A percentile compares a stretch with the other conserved stretches of the same genome.
These are phyloP conservation scores for Pachliopta kotzebuea DNA, from an alignment of 2,888 invertebrate species.

Conservation along the genomic window DNA sequence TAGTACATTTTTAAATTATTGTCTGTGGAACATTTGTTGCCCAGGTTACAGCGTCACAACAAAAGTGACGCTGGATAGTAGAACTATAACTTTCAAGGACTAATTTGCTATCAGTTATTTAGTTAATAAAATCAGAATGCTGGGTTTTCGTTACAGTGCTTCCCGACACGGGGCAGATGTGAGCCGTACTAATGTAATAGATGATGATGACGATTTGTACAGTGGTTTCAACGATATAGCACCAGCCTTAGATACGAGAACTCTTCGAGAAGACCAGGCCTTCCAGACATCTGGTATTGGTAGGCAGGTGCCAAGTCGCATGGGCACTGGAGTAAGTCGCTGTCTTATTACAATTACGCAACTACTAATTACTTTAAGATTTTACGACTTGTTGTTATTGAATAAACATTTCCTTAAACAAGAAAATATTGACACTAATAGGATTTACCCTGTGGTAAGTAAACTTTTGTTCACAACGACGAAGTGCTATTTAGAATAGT, in stretches of 20 bases:
- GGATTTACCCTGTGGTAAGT: no score
- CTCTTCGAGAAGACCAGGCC: conserved; percentile 85
- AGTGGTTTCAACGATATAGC: conserved; percentile 85
- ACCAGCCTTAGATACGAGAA: conserved; percentile 83
- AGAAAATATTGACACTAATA: no score
- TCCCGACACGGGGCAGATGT: conserved; percentile 62
- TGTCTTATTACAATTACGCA: not conserved
- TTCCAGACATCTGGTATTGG: conserved; percentile 88
- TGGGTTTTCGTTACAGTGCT: conserved; percentile 66
- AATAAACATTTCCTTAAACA: no score
- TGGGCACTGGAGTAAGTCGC: conserved; percentile 67
- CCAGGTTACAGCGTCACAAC: conserved; percentile 75
- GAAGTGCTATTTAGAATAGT: no score
- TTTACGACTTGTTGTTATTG: no score
- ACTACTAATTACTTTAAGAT: no score
- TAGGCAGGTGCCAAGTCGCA: conserved; percentile 82
- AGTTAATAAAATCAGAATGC: conserved; percentile 42
- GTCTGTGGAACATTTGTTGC: conserved; percentile 37
- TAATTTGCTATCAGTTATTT: conserved; percentile 5
- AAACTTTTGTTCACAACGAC: no score
- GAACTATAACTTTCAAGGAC: conserved; percentile 4
- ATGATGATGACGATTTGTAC: conserved; percentile 84
- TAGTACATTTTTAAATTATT: no score
- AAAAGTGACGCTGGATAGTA: conserved; percentile 36
- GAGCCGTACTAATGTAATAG: conserved; percentile 63